Evolutionary conservation across 2,888 invertebrate genomes (phyloP).

Genomic region (Ophion obscuratus): DNA sequence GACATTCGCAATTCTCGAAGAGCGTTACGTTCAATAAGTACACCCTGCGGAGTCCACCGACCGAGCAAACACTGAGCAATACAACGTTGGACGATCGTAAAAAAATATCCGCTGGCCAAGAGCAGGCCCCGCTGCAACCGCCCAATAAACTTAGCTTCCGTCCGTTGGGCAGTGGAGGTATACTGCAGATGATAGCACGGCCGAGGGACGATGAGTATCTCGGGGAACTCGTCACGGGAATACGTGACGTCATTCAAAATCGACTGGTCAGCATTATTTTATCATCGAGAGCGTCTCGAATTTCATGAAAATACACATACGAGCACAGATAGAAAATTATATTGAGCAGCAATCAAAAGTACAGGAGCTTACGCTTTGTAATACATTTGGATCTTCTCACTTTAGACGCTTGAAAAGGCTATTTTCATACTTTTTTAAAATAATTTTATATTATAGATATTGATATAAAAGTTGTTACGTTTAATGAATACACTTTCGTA

Average conservation of each 20-base stretch:
- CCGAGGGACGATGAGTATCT: slow-evolving; percentile 91
- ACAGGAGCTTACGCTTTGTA: background rate
- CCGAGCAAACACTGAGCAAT: slow-evolving; percentile 76
- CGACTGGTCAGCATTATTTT: slow-evolving; percentile 82
- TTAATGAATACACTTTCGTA: too few relatives aligned
- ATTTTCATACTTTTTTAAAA: too few relatives aligned
- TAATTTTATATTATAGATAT: too few relatives aligned
- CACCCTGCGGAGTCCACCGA: slow-evolving; percentile 92
- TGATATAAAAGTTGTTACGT: too few relatives aligned
- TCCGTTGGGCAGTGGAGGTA: slow-evolving; percentile 80
- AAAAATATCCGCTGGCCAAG: slow-evolving; percentile 67
- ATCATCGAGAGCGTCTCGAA: background rate
- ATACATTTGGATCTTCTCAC: too few relatives aligned
- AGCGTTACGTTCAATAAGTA: slow-evolving; percentile 95
- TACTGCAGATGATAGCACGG: slow-evolving; percentile 78
- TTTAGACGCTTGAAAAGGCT: too few relatives aligned
- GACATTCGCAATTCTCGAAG: slow-evolving; percentile 94
- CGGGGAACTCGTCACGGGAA: slow-evolving; percentile 91
- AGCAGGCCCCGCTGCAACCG: slow-evolving; percentile 77
- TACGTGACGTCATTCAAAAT: slow-evolving; percentile 92
- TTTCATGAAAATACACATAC: background rate
- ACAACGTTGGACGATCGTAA: slow-evolving; percentile 69
- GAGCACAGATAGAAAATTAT: background rate
- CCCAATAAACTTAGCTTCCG: slow-evolving; percentile 82
- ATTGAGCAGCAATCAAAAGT: too few relatives aligned